Percentiles rank a stretch among this genome's conserved stretches.
Conservation (phyloP, 2,797 vertebrate genomes). For the Podarcis siculus region DNA sequence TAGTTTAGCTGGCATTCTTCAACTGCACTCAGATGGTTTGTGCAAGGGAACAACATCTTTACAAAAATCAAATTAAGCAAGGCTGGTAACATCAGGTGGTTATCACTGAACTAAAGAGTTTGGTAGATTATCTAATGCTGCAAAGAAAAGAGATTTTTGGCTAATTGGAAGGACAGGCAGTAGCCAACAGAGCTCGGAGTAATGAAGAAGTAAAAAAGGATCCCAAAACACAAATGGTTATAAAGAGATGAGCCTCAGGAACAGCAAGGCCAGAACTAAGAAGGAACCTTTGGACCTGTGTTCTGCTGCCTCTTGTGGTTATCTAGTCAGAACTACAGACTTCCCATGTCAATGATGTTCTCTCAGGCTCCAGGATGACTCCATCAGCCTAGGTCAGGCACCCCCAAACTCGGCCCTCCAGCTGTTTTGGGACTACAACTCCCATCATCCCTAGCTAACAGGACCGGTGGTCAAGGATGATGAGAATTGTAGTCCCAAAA, state of each 20-base stretch:
- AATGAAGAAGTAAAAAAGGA: constrained; percentile 9
- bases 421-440: too few species aligned
- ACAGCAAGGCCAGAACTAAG: background rate
- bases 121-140: constrained; percentile 7
- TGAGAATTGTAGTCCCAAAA: too few species aligned
- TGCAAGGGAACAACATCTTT: constrained; percentile 8
- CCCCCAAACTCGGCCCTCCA: too few species aligned
- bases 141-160: constrained; percentile 29
- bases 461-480: too few species aligned
- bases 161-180: constrained; percentile 41
- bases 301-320: background rate
- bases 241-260: constrained; percentile 30
- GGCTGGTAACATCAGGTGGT: constrained; percentile 11
- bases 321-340: background rate
- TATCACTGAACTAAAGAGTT: constrained; percentile 30
- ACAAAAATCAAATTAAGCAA: constrained; percentile 20
- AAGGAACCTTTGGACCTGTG: background rate
- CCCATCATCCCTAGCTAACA: too few species aligned
- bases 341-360: background rate
- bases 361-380: background rate
- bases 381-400: too few species aligned
- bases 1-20: constrained; percentile 2
- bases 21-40: constrained; percentile 13
- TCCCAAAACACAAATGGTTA: constrained; percentile 23
- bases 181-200: constrained; percentile 17